Conservation (phyloP, 2,113 vertebrate species). For the Lasiurus cinereus region DNA sequence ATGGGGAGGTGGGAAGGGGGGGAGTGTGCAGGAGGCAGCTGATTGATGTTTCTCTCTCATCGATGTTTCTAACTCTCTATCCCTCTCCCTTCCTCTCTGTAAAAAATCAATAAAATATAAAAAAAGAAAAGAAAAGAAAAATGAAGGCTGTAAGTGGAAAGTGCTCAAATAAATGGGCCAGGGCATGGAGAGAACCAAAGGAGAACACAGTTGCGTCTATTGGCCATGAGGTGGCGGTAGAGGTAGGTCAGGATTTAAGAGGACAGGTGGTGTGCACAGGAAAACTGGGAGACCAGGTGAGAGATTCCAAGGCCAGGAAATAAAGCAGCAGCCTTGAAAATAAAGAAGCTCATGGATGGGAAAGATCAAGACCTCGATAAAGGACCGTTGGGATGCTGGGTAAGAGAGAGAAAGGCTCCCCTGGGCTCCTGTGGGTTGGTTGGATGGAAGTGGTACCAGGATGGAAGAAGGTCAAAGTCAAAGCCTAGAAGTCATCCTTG, state of each 20-base stretch:
- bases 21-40: too few species aligned
- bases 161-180: background rate
- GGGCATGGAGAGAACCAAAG: background rate
- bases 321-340: background rate
- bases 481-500: background rate
- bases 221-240: background rate
- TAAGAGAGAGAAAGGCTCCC: too few species aligned
- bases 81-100: too few species aligned
- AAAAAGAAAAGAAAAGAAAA: background rate
- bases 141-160: background rate
- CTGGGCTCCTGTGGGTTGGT: background rate
- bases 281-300: background rate
- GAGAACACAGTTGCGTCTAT: background rate
- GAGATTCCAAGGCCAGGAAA: background rate
- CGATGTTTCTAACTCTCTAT: too few species aligned
- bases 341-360: background rate
- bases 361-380: background rate
- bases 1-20: too few species aligned
- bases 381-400: background rate
- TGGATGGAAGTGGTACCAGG: background rate
- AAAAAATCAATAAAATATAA: too few species aligned
- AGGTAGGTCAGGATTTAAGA: background rate
- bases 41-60: too few species aligned
- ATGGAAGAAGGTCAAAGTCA: background rate
- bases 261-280: background rate